Evolutionary conservation across 2,888 invertebrate genomes (phyloP).

Genomic region (Apodemia hepburni): DNA sequence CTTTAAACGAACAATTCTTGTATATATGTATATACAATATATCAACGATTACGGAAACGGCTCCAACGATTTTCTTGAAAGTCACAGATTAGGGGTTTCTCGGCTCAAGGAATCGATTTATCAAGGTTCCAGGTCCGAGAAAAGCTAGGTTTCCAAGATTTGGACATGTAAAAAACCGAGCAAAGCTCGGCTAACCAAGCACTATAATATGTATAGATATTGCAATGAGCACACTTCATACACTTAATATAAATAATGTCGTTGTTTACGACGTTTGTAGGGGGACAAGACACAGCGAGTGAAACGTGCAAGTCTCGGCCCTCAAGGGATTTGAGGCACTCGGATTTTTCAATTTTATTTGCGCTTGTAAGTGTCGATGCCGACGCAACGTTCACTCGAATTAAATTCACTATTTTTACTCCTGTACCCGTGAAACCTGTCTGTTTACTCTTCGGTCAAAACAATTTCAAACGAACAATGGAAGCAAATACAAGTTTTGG

Average conservation of each 20-base stretch:
- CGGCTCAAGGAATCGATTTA: too few relatives aligned
- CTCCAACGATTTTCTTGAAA: too few relatives aligned
- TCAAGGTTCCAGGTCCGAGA: too few relatives aligned
- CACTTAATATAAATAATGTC: slow-evolving; percentile 34
- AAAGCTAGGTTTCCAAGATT: too few relatives aligned
- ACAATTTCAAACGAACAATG: slow-evolving; percentile 26
- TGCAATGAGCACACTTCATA: slow-evolving; percentile 1
- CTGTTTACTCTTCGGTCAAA: slow-evolving; percentile 31
- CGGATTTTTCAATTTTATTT: slow-evolving; percentile 76
- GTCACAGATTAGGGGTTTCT: too few relatives aligned
- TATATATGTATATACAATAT: too few relatives aligned
- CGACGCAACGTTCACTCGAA: slow-evolving; percentile 39
- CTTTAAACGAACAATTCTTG: too few relatives aligned
- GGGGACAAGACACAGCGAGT: slow-evolving; percentile 45
- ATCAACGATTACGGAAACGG: too few relatives aligned
- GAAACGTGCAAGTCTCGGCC: slow-evolving; percentile 57
- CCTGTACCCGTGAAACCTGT: slow-evolving; percentile 33
- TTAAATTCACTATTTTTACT: slow-evolving; percentile 34
- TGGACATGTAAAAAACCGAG: too few relatives aligned
- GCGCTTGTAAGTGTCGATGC: slow-evolving; percentile 64
- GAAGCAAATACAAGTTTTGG: slow-evolving; percentile 13
- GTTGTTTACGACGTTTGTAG: slow-evolving; percentile 50
- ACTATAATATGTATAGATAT: too few relatives aligned
- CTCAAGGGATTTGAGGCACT: slow-evolving; percentile 62
- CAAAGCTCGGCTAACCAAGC: too few relatives aligned